Evolutionary conservation across 1,140 invertebrate species (phyloP).

Genomic region (Ostrea denselamellosa): DNA sequence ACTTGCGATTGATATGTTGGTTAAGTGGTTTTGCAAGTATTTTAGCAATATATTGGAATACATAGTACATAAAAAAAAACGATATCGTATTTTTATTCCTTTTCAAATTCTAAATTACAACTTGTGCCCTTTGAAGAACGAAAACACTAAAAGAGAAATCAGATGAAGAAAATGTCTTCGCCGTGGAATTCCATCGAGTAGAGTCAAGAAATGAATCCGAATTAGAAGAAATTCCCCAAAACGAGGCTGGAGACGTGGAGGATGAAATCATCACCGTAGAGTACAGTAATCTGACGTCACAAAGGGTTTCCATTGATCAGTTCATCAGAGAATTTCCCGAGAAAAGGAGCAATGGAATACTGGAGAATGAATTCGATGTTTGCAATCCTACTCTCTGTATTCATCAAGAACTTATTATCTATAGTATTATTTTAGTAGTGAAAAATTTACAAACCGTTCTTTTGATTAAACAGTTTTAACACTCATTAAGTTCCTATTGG

Average conservation of each 20-base stretch:
- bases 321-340: not conserved
- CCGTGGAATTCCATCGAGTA: not conserved
- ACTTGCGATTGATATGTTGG: not conserved
- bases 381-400: too few relatives aligned
- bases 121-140: not conserved
- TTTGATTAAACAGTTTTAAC: too few relatives aligned
- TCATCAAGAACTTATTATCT: too few relatives aligned
- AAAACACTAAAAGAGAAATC: not conserved
- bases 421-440: too few relatives aligned
- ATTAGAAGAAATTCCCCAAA: not conserved
- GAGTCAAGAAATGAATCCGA: not conserved
- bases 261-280: conserved; percentile 15
- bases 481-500: too few relatives aligned
- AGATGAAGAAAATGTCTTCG: not conserved
- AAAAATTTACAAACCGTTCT: too few relatives aligned
- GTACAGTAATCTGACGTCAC: not conserved
- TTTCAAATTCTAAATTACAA: not conserved
- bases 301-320: not conserved
- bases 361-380: not conserved
- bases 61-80: not conserved
- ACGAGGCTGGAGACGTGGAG: not conserved
- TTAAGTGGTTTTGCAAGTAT: not conserved
- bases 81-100: not conserved
- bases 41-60: not conserved
- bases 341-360: not conserved